These are phyloP conservation scores for Carcharodon carcharias DNA, from an alignment of 2,797 vertebrate species.

Conservation along the genomic window DNA sequence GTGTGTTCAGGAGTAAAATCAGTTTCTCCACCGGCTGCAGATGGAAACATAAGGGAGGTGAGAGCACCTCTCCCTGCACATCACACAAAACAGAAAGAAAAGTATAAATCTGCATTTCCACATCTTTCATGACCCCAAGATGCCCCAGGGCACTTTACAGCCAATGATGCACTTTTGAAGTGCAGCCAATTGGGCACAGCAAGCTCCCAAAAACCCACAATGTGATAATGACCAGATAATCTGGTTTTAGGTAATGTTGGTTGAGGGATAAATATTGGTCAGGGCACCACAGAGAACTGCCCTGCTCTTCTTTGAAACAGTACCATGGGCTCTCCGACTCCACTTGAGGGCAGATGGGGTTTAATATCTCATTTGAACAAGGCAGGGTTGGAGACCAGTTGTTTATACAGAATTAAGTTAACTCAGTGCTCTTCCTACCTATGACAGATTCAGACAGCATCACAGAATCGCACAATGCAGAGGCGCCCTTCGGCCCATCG, in stretches of 20 bases:
- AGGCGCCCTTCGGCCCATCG: too few species aligned
- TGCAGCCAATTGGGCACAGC: not conserved
- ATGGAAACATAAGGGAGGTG: not conserved
- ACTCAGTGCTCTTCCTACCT: not conserved
- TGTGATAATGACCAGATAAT: not conserved
- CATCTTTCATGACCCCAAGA: not conserved
- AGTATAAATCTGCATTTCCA: not conserved
- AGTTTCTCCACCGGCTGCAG: slow-evolving; percentile 80
- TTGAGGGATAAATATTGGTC: not conserved
- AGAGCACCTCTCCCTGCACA: not conserved
- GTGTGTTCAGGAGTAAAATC: slow-evolving; percentile 69
- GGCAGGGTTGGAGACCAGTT: not conserved
- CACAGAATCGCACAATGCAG: too few species aligned
- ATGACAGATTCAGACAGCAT: not conserved
- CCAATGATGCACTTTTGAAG: too few species aligned
- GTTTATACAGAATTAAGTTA: not conserved
- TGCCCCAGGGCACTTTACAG: not conserved
- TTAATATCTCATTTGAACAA: not conserved
- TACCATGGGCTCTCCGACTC: not conserved
- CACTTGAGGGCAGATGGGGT: not conserved
- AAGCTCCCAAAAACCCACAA: not conserved
- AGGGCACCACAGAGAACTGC: not conserved
- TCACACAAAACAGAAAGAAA: not conserved
- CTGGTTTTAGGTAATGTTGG: not conserved
- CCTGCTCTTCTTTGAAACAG: not conserved